A percentile compares a stretch with the other conserved stretches of the same genome.
Conservation (phyloP, 2,888 invertebrate genomes). For the Limnephilus auricula region DNA sequence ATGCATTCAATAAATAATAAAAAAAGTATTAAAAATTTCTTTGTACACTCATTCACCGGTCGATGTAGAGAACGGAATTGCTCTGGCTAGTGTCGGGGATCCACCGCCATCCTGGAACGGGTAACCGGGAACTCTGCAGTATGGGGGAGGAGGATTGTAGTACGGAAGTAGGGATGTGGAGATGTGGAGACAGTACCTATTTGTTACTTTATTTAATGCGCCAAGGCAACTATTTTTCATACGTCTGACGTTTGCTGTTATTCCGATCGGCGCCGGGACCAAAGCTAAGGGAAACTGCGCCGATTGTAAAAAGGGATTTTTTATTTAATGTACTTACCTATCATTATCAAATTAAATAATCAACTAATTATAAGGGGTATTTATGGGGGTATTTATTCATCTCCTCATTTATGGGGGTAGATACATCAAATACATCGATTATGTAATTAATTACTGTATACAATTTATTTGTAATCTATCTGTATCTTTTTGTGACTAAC, state of each 20-base stretch:
- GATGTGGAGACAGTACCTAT: conserved; percentile 14
- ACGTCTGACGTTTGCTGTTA: conserved; percentile 37
- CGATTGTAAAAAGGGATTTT: not conserved
- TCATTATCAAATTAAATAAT: no score
- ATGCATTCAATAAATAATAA: no score
- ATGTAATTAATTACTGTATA: no score
- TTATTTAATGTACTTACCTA: not conserved
- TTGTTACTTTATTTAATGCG: conserved; percentile 50
- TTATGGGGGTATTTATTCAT: no score
- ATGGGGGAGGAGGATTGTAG: not conserved
- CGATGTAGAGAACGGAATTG: not conserved
- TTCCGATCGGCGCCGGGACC: conserved; percentile 30
- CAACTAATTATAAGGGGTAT: no score
- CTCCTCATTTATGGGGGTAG: no score
- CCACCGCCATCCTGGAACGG: not conserved
- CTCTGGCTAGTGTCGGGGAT: not conserved
- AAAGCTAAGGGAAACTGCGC: not conserved
- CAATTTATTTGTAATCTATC: no score
- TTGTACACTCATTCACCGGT: no score
- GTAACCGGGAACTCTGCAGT: not conserved
- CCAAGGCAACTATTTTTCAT: conserved; percentile 46
- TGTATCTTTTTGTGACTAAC: no score
- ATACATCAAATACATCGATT: no score
- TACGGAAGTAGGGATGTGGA: not conserved
- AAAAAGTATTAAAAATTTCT: no score